Evolutionary conservation across 30 jellyfish, hydroid and myxozoan genomes (phyloP).

Genomic region (Cassiopea xamachana): DNA sequence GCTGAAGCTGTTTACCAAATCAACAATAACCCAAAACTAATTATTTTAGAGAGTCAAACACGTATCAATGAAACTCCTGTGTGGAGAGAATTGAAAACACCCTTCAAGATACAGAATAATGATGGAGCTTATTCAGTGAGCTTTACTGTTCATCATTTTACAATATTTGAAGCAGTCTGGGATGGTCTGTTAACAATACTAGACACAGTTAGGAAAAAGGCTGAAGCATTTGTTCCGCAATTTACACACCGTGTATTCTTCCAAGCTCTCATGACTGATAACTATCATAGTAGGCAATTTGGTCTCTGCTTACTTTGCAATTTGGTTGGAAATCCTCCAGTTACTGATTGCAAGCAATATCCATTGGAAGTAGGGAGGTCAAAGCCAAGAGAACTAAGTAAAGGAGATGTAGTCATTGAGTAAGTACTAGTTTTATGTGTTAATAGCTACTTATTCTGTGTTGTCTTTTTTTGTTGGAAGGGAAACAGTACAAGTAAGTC

Average conservation of each 20-base stretch:
- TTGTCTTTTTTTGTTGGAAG: too few species aligned
- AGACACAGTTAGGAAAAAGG: slow-evolving; percentile 49
- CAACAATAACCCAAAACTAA: slow-evolving; percentile 34
- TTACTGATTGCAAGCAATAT: slow-evolving; percentile 63
- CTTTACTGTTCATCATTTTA: slow-evolving; percentile 81
- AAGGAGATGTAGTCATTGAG: slow-evolving; percentile 85
- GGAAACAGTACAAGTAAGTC: too few species aligned
- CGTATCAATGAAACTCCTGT: slow-evolving; percentile 57
- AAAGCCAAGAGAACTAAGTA: slow-evolving; percentile 68
- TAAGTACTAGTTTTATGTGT: slow-evolving; percentile 14
- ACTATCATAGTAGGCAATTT: slow-evolving; percentile 79
- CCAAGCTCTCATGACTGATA: slow-evolving; percentile 92
- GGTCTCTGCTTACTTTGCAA: slow-evolving; percentile 84
- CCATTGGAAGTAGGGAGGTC: slow-evolving; percentile 85
- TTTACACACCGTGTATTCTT: slow-evolving; percentile 77
- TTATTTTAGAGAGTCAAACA: slow-evolving; percentile 80
- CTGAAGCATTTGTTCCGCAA: slow-evolving; percentile 33
- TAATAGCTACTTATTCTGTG: too few species aligned
- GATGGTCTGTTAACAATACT: slow-evolving; percentile 36
- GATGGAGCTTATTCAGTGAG: slow-evolving; percentile 55
- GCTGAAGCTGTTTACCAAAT: slow-evolving; percentile 37
- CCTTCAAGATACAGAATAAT: slow-evolving; percentile 17
- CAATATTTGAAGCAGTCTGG: slow-evolving; percentile 81
- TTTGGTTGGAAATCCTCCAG: slow-evolving; percentile 72
- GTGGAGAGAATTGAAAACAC: slow-evolving; percentile 64